Conservation (phyloP, 1,140 invertebrate genomes). For the Babylonia areolata region DNA sequence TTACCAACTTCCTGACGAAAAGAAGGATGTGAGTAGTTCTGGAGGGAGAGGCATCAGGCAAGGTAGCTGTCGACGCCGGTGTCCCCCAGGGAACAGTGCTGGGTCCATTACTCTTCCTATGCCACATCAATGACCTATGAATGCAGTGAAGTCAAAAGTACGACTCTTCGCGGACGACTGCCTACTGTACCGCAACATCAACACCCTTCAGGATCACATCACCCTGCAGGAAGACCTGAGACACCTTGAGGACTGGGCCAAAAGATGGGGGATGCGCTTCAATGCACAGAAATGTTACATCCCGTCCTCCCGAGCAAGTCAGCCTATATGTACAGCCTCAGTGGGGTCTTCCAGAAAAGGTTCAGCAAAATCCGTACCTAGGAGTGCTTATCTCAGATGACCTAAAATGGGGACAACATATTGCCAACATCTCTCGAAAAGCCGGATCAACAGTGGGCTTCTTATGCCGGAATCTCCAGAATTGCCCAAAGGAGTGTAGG, state of each 20-base stretch:
- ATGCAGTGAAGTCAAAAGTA: constrained; percentile 38
- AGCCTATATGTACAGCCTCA: too few species aligned
- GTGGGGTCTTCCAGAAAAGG: too few species aligned
- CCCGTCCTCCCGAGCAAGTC: background rate
- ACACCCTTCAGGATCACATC: background rate
- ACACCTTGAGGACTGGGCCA: background rate
- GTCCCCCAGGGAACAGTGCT: constrained; percentile 19
- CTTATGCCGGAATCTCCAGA: too few species aligned
- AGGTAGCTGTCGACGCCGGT: background rate
- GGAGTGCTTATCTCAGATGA: too few species aligned
- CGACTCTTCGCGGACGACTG: constrained; percentile 47
- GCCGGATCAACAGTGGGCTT: too few species aligned
- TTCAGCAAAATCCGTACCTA: too few species aligned
- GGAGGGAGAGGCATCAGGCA: background rate
- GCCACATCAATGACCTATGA: constrained; percentile 34
- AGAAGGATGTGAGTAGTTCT: constrained; percentile 41
- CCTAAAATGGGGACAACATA: too few species aligned
- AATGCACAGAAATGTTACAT: background rate
- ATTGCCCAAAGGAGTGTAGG: too few species aligned
- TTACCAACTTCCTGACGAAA: constrained; percentile 42
- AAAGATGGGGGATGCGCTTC: constrained; percentile 17
- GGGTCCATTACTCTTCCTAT: constrained; percentile 26
- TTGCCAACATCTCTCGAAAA: too few species aligned
- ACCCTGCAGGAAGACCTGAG: constrained; percentile 18
- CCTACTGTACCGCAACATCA: constrained; percentile 41